phyloP scores from a whole-genome alignment of 2,113 vertebrate species.

The Clarias gariepinus region DNA sequence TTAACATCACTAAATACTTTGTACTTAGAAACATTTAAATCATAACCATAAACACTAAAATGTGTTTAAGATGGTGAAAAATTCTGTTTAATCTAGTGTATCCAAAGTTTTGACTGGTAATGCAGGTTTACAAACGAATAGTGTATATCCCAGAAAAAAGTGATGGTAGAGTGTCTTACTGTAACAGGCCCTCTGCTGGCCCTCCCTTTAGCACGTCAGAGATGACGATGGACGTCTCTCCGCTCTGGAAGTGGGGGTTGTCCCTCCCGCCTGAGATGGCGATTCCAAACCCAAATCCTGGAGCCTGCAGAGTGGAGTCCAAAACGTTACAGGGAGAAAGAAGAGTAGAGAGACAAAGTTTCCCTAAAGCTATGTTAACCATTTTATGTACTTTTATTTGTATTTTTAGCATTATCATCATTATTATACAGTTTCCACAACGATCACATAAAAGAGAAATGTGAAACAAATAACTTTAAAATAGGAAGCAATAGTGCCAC shows the following conservation, averaged over 20 bases:
- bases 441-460: neutral
- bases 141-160: neutral
- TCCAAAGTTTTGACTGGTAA: neutral
- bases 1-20: neutral
- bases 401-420: neutral
- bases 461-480: neutral
- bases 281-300: constrained; percentile 98
- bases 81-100: neutral
- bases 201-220: constrained; percentile 98
- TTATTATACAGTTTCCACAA: neutral
- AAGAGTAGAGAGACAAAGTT: neutral
- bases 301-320: constrained; percentile 74
- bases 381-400: neutral
- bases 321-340: neutral
- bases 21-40: neutral
- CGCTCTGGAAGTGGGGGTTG: constrained; percentile 99
- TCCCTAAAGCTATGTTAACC: neutral
- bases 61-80: neutral
- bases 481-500: neutral
- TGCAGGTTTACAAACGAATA: neutral
- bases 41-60: neutral
- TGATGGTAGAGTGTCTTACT: constrained; percentile 78
- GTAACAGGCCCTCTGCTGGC: constrained; percentile 93
- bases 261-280: constrained; percentile 98
- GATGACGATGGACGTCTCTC: constrained; percentile 98